Evolutionary conservation across 1,140 invertebrate species (phyloP), one percentile per base, ranked within the genome.

Genomic region (Charaxes varanes): DNA sequence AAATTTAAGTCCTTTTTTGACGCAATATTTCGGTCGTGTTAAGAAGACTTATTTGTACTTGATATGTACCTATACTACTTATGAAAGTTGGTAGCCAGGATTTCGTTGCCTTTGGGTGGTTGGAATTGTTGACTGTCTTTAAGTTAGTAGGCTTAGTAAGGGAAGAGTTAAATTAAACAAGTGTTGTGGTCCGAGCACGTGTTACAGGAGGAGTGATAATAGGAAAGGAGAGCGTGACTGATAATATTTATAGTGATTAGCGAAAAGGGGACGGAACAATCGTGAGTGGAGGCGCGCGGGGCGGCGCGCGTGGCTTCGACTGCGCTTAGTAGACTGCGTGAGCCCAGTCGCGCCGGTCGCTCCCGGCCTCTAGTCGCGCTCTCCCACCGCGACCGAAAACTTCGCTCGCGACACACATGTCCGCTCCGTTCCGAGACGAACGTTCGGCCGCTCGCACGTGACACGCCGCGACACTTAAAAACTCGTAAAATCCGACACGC

Each of bases 241-340:
- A 82, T 80, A 82, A 80, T 83, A 79, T 83, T 79, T 76, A 79
- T 79, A 76, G 78, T 80, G 51, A 82, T 82, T 82, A 80, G 78
- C 73, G 73, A 80, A 80, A 82, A 82, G 78, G 78, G 78, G 78
- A 78, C 72, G 76, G 76, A 68, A 80, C 74, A 72, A 69, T 66
- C 51, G 61, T 60, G 56, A 54, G 70, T 55, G 57, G 65, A 60
- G 55, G 67, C 58, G 65, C 62, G 71, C 66, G 67, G 68, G 64
- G 71, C 65, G 72, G 66, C 66, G 69, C 72, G 72, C 58, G 70
- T 65, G 60, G 46, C 41, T 26, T 12, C 19, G 41, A 23, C 19
- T 22, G 48, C 49, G 58, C 56, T 64, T 76, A 85, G 83, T 84
- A 72, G 60, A 69, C 64, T 70, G 72, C 78, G 79, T 71, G 72